Base-by-base conservation (phyloP, 2,888 invertebrate genomes). In the Pyralis farinalis region DNA sequence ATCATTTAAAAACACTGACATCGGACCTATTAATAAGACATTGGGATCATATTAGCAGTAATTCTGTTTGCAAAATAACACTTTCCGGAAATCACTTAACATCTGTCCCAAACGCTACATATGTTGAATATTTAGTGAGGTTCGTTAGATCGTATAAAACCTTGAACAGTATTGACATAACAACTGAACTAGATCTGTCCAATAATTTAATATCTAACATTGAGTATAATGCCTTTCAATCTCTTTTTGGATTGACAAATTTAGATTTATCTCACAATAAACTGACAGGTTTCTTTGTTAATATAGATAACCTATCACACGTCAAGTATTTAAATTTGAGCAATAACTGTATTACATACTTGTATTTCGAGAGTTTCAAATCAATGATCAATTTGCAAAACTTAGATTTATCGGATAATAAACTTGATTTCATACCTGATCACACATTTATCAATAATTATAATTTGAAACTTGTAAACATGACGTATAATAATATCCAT, bases 381-480 rank as follows among this genome's bases (percentile, higher is more conserved):
- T 55, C 54, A 0, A 84, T 88, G 84, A 63, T 44, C 5, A 69
- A 67, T 42, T 63, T 88, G 21, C 73, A 82, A 40, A 81, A 78
- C 42, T 60, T 88, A n/a, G 87, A 88, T 55, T 58, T 88, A 28
- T 87, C 87, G 1, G 40, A 68, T 40, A 88, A 88, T 43, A 42
- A 34, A 6, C 54, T 88, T 11, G 61, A 75, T 6, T 55, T 58
- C 16, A 71, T 84, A n/a, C 76, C 84, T 0, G 71, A 71, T 36
- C 53, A 69, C 41, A 63, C 73, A 1, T 72, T 87, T 37, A 53
- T 48, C 1, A 67, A 69, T 21, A 80, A 67, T 42, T 51, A 65
- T 32, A 64, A 73, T 44, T 58, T 87, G 33, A 78, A 69, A 49
- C 51, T 62, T 37, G 58, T 87, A 0, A 86, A 87, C 44, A 68